Evolutionary conservation across 2,888 invertebrate species (phyloP).

Genomic region (Volucella inflata): DNA sequence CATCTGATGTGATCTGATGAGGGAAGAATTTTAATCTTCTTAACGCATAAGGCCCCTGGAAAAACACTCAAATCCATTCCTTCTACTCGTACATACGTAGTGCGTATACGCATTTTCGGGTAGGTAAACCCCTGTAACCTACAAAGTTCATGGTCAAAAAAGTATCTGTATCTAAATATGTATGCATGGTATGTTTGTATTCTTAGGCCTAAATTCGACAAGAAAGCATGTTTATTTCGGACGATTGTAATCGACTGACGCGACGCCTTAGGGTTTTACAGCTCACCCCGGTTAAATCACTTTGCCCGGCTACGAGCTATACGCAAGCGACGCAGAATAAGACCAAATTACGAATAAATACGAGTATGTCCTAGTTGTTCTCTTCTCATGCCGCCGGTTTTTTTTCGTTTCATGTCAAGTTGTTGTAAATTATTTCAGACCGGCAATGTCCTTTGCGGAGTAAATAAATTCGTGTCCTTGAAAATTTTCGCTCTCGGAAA

Average conservation of each 20-base stretch:
- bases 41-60: background rate
- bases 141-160: slow-evolving; percentile 49
- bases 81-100: too few relatives aligned
- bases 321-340: too few relatives aligned
- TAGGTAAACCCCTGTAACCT: too few relatives aligned
- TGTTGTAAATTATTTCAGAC: slow-evolving; percentile 49
- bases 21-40: slow-evolving; percentile 5
- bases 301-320: background rate
- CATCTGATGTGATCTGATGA: too few relatives aligned
- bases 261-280: background rate
- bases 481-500: slow-evolving; percentile 52
- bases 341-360: too few relatives aligned
- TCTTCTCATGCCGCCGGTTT: background rate
- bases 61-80: background rate
- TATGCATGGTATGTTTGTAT: background rate
- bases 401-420: too few relatives aligned
- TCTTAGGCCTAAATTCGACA: slow-evolving; percentile 31
- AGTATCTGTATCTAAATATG: too few relatives aligned
- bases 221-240: slow-evolving; percentile 9
- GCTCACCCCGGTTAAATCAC: background rate
- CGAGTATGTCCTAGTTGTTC: background rate
- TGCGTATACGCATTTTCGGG: too few relatives aligned
- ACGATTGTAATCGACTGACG: slow-evolving; percentile 4
- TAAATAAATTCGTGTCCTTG: slow-evolving; percentile 71
- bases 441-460: slow-evolving; percentile 67